phyloP scores from a whole-genome alignment of 2,113 vertebrate genomes.

The Tricholaema leucomelas region DNA sequence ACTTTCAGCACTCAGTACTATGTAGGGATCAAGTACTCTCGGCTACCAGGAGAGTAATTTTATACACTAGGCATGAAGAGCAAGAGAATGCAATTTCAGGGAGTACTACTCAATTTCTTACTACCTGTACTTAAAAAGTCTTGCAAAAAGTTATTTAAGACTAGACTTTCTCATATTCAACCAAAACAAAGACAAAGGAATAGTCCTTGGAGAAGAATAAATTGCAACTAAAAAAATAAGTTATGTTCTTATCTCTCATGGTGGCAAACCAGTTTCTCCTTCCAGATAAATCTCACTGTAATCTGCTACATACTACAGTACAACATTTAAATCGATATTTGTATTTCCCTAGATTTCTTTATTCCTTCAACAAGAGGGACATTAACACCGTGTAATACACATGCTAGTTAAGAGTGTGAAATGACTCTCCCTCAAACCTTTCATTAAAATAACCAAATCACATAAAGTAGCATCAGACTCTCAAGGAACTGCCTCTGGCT shows the following conservation, averaged over 20 bases:
- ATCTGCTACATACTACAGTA: not conserved
- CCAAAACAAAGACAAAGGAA: conserved; percentile 5
- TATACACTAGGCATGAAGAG: not conserved
- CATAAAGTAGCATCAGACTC: not conserved
- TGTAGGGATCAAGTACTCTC: not conserved
- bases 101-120: not conserved
- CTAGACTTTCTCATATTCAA: not conserved
- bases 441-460: conserved; percentile 30
- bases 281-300: not conserved
- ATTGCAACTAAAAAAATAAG: not conserved
- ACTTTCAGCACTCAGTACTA: not conserved
- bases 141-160: not conserved
- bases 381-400: not conserved
- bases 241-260: not conserved
- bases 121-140: not conserved
- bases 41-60: not conserved
- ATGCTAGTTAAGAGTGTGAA: not conserved
- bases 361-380: not conserved
- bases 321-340: not conserved
- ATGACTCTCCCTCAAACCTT: not conserved
- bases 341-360: not conserved
- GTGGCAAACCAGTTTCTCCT: conserved; percentile 1
- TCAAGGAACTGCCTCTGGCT: conserved; percentile 53
- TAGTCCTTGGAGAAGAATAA: not conserved
- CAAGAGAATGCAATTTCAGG: not conserved